phyloP scores from a whole-genome alignment of 92 coral and sea anemone species.

The Actinostola sp. region DNA sequence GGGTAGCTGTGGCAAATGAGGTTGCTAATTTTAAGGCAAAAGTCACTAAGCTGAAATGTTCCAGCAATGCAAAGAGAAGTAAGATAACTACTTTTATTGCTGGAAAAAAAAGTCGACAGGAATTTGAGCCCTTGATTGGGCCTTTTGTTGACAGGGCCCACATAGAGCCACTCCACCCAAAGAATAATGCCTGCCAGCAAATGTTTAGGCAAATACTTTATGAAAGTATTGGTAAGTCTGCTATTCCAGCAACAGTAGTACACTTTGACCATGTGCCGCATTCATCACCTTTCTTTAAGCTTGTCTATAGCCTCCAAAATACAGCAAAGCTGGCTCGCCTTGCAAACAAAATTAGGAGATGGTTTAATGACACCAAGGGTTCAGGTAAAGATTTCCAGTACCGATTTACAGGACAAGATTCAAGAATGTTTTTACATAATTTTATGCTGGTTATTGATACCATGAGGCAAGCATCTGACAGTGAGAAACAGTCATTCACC shows the following conservation, averaged over 20 bases:
- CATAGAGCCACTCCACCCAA: constrained; percentile 49
- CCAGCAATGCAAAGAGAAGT: constrained; percentile 40
- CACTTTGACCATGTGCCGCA: constrained; percentile 52
- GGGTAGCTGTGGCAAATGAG: constrained; percentile 52
- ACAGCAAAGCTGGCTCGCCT: constrained; percentile 58
- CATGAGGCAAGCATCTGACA: constrained; percentile 58
- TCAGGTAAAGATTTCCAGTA: constrained; percentile 65
- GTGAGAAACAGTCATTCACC: constrained; percentile 54
- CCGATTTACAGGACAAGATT: constrained; percentile 78
- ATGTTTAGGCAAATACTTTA: constrained; percentile 56
- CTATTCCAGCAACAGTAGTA: constrained; percentile 30
- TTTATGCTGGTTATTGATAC: constrained; percentile 69
- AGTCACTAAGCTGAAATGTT: constrained; percentile 38
- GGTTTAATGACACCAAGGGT: constrained; percentile 59
- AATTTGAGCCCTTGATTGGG: constrained; percentile 66
- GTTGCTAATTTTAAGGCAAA: constrained; percentile 44
- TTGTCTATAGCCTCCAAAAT: constrained; percentile 58
- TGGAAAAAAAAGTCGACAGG: constrained; percentile 53
- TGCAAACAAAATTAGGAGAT: constrained; percentile 61
- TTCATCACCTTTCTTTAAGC: constrained; percentile 56
- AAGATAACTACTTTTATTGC: constrained; percentile 49
- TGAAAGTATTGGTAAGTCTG: constrained; percentile 62
- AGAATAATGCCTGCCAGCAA: constrained; percentile 70
- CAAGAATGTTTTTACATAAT: constrained; percentile 78
- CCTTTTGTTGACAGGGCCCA: constrained; percentile 54